Percentiles rank a stretch among this genome's conserved stretches.
Conservation (phyloP, 2,888 invertebrate genomes). For the Tipula confusa region DNA sequence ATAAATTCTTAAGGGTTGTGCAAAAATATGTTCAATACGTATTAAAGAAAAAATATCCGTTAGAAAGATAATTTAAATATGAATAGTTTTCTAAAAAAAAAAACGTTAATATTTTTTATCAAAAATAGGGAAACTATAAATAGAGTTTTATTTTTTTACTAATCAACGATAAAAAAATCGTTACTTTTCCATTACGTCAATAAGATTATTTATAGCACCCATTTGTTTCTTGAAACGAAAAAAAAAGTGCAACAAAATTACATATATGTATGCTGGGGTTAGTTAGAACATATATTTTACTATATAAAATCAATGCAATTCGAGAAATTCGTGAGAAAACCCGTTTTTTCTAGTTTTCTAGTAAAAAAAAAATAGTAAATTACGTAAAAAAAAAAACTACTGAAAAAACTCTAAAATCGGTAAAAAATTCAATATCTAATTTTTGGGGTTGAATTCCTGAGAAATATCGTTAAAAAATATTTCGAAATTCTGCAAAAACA, state of each 20-base stretch:
- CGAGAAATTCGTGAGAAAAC: slow-evolving; percentile 1
- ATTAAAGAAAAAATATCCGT: neutral
- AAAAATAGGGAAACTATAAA: neutral
- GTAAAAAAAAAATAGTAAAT: too few species aligned
- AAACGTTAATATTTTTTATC: slow-evolving; percentile 4
- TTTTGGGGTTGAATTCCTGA: slow-evolving; percentile 8
- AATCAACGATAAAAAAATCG: slow-evolving; percentile 12
- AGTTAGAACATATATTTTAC: neutral
- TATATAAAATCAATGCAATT: neutral
- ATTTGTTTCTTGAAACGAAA: neutral
- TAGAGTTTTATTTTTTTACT: neutral
- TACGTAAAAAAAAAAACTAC: too few species aligned
- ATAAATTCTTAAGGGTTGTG: neutral
- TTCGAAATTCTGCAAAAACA: neutral
- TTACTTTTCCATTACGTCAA: neutral
- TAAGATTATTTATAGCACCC: neutral
- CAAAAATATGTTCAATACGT: neutral
- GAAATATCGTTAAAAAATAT: neutral
- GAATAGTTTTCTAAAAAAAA: neutral
- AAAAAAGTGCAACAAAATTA: neutral
- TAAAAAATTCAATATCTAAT: neutral
- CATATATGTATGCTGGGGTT: neutral
- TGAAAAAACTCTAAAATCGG: neutral
- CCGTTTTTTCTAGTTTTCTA: neutral
- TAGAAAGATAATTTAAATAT: slow-evolving; percentile 3